Percentiles rank a stretch among this genome's conserved stretches.
Evolutionary conservation across 2,113 vertebrate genomes (phyloP).

Genomic region (Xenopus laevis): DNA sequence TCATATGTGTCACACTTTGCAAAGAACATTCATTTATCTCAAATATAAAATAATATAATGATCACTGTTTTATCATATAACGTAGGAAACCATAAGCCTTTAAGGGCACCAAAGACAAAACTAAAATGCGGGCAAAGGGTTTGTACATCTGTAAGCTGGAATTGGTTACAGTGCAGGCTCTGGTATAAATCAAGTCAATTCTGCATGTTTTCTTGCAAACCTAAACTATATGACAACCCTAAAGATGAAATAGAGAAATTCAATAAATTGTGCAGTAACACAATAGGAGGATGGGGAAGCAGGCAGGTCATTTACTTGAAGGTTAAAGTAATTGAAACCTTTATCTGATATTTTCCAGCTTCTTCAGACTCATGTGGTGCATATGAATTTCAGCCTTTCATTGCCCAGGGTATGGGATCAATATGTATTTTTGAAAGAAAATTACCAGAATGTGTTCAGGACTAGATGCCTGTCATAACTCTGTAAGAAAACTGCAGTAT

Average conservation of each 20-base stretch:
- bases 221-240: neutral
- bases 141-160: neutral
- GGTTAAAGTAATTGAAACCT: conserved; percentile 3
- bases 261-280: conserved; percentile 1
- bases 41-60: too few species aligned
- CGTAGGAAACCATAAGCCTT: too few species aligned
- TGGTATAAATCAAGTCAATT: neutral
- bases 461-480: neutral
- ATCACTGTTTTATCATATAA: too few species aligned
- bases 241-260: conserved; percentile 1
- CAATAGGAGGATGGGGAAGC: neutral
- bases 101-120: too few species aligned
- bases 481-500: neutral
- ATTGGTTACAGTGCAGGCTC: too few species aligned
- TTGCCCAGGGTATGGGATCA: neutral
- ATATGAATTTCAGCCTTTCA: neutral
- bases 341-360: conserved; percentile 1
- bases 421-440: neutral
- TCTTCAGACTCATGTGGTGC: conserved; percentile 1
- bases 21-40: too few species aligned
- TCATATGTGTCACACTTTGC: too few species aligned
- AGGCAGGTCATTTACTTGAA: conserved; percentile 1
- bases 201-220: neutral
- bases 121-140: too few species aligned
- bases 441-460: neutral